Evolutionary conservation across 2,797 vertebrate species (phyloP), one percentile per base, ranked within the genome.

Genomic region (Arctocebus calabarensis): DNA sequence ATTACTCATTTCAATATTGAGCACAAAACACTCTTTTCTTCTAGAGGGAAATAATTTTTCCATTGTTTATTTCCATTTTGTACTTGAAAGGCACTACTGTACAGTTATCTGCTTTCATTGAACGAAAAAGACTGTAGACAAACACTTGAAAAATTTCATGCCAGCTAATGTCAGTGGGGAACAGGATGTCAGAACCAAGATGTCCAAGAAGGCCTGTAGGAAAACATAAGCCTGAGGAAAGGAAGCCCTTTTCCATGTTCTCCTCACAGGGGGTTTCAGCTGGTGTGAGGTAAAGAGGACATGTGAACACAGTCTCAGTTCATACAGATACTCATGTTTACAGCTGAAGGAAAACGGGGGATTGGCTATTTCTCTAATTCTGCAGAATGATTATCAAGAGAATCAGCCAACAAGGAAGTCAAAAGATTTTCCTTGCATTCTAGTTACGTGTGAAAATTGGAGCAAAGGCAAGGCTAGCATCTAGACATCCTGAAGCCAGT

Each of bases 1-100:
- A 55, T 91, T 68, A 66, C 11, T 88, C 40, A 74, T 87, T 9
- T 66, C 61, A 91, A 89, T 95, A 86, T 17, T 84, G 17, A 94
- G 2, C n/a, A 81, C 0, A 25, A 68, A 88, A 62, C 4, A 85
- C 16, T 68, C 4, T 17, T 20, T 93, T 93, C 23, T 22, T 45
- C 6, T 1, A 62, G 25, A 71, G 1, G 4, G 62, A 94, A 88
- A 77, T 62, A 6, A 82, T 8, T 77, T 94, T 94, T 85, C 43
- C 37, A 48, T 79, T 84, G 32, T 82, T 84, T 85, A 16, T 75
- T 82, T 91, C 17, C 17, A 66, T 79, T 95, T 85, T 89, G 14
- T 34, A 71, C 83, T 81, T 78, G 77, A 91, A 77, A 87, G 29
- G 4, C 5, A 66, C 32, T 71, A 20, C 20, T 82, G 48, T 77